Percentiles rank a stretch among this genome's conserved stretches.
phyloP scores from a whole-genome alignment of 2,888 invertebrate species.

The Leucophora obtusa region DNA sequence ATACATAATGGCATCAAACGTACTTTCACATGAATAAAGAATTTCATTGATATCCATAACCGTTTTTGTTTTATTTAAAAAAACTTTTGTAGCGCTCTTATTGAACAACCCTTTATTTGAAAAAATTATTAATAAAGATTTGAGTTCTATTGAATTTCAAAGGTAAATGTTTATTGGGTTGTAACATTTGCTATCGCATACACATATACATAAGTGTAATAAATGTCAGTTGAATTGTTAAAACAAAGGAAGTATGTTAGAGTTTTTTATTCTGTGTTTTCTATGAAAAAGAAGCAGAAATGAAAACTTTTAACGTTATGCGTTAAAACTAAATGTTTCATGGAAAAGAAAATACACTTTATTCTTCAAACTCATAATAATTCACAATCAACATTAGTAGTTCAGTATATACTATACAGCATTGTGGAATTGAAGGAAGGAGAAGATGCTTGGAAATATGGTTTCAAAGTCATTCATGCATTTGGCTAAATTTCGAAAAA shows the following conservation, averaged over 20 bases:
- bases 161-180: too few species aligned
- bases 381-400: slow-evolving; percentile 46
- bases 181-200: not conserved
- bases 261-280: not conserved
- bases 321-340: slow-evolving; percentile 60
- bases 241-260: slow-evolving; percentile 57
- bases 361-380: slow-evolving; percentile 55
- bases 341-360: slow-evolving; percentile 42
- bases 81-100: too few species aligned
- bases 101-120: too few species aligned
- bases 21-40: too few species aligned
- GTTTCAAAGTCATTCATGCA: slow-evolving; percentile 56
- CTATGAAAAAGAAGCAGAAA: slow-evolving; percentile 4
- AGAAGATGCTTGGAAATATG: slow-evolving; percentile 49
- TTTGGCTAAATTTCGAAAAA: slow-evolving; percentile 42
- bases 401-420: slow-evolving; percentile 31
- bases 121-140: too few species aligned
- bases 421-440: not conserved
- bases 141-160: too few species aligned
- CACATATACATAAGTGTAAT: slow-evolving; percentile 54
- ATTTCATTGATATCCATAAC: too few species aligned
- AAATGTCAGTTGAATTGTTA: slow-evolving; percentile 61
- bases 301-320: slow-evolving; percentile 53
- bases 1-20: too few species aligned
- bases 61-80: too few species aligned